Conservation (phyloP, 2,888 invertebrate genomes). For the Pseudococcus viburni region DNA sequence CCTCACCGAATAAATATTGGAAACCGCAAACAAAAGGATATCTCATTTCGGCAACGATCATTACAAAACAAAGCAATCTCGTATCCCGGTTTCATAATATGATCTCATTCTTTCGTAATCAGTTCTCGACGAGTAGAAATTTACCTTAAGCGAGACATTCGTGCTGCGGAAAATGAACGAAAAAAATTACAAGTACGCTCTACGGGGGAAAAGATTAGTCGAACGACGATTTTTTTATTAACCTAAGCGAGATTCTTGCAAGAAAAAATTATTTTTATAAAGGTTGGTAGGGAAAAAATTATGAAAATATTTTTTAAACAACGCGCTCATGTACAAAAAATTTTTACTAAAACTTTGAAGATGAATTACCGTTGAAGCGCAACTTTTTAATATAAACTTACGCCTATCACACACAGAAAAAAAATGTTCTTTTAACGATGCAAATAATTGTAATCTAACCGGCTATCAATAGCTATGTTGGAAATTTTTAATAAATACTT, state of each 20-base stretch:
- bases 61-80: slow-evolving; percentile 1
- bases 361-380: slow-evolving; percentile 16
- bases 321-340: slow-evolving; percentile 4
- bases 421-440: slow-evolving; percentile 16
- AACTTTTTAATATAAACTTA: slow-evolving; percentile 21
- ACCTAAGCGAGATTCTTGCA: slow-evolving; percentile 5
- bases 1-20: no score
- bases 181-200: neutral
- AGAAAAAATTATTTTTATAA: slow-evolving; percentile 3
- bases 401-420: neutral
- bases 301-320: slow-evolving; percentile 23
- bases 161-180: neutral
- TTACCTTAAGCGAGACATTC: neutral
- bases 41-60: neutral
- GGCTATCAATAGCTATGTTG: neutral
- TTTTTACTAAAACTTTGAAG: slow-evolving; percentile 20
- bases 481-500: neutral
- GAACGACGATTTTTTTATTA: slow-evolving; percentile 17
- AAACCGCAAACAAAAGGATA: no score
- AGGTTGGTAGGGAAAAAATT: neutral
- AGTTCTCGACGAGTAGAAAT: slow-evolving; percentile 1
- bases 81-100: neutral
- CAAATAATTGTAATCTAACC: neutral
- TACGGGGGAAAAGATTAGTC: slow-evolving; percentile 3
- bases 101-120: slow-evolving; percentile 16